phyloP scores from a whole-genome alignment of 2,113 vertebrate species.

The Sapayoa aenigma region DNA sequence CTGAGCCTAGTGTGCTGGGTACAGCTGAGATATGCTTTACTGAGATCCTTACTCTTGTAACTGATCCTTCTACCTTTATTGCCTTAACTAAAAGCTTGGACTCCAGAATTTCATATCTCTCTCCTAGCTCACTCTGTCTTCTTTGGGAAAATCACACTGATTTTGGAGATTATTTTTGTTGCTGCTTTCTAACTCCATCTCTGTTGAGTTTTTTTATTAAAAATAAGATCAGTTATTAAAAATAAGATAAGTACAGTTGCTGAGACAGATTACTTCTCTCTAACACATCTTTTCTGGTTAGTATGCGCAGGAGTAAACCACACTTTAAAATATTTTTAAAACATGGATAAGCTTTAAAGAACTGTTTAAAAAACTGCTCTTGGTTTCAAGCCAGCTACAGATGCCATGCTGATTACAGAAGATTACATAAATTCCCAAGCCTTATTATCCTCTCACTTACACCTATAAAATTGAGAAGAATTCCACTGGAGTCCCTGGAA shows the following conservation, averaged over 20 bases:
- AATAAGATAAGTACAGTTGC: not conserved
- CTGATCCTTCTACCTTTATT: not conserved
- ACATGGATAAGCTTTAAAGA: slow-evolving; percentile 10
- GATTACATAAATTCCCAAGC: slow-evolving; percentile 35
- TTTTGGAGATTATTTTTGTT: not conserved
- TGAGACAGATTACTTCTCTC: not conserved
- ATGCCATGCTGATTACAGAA: slow-evolving; percentile 46
- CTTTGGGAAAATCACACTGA: not conserved
- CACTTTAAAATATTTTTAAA: slow-evolving; percentile 30
- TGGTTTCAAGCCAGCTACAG: slow-evolving; percentile 43
- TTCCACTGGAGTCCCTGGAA: not conserved
- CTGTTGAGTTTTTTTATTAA: not conserved
- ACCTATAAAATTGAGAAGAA: slow-evolving; percentile 25
- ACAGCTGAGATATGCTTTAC: not conserved
- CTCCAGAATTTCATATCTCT: not conserved
- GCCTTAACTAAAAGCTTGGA: not conserved
- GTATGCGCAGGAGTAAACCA: not conserved
- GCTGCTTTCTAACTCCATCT: not conserved
- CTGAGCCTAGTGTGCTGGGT: not conserved
- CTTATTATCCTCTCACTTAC: slow-evolving; percentile 24
- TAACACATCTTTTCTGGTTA: not conserved
- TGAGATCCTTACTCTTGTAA: not conserved
- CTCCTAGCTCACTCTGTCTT: not conserved
- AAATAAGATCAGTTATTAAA: not conserved
- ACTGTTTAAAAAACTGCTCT: slow-evolving; percentile 22